These are phyloP conservation scores for Takifugu rubripes DNA, from an alignment of 2,797 vertebrate species.

Conservation along the genomic window DNA sequence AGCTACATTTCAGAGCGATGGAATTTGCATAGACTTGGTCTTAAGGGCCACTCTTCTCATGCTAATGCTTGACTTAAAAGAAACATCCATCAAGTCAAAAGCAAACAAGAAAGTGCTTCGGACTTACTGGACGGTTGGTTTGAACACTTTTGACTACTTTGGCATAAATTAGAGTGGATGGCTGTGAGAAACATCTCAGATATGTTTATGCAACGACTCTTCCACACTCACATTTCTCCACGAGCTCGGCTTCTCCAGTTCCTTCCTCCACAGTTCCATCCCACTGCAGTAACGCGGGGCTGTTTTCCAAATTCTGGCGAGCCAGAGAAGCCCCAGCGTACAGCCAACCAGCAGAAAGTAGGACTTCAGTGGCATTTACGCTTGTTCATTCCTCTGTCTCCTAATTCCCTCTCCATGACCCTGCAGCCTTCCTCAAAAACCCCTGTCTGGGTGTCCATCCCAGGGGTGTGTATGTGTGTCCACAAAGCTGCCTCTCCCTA, in stretches of 20 bases:
- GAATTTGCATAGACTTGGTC: too few species aligned
- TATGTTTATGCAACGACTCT: too few species aligned
- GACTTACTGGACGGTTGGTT: too few species aligned
- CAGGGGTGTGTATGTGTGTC: slow-evolving; percentile 38
- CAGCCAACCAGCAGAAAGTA: slow-evolving; percentile 14
- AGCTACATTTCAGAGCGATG: too few species aligned
- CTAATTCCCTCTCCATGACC: slow-evolving; percentile 29
- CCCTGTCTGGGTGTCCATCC: slow-evolving; percentile 39
- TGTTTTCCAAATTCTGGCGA: background rate
- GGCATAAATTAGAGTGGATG: too few species aligned
- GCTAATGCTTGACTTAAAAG: too few species aligned
- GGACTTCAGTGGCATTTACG: slow-evolving; percentile 4
- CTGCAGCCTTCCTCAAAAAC: slow-evolving; percentile 45
- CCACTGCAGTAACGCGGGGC: background rate
- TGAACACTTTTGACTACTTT: too few species aligned
- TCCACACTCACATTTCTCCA: too few species aligned
- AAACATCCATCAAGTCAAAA: too few species aligned
- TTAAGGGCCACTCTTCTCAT: too few species aligned
- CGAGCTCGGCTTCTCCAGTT: background rate
- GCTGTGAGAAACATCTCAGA: too few species aligned
- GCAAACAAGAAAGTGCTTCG: too few species aligned
- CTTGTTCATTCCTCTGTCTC: slow-evolving; percentile 33
- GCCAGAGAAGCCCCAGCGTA: slow-evolving; percentile 5
- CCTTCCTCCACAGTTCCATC: background rate
- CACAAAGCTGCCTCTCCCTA: slow-evolving; percentile 49